Evolutionary conservation across 2,797 vertebrate genomes (phyloP), one percentile per base, ranked within the genome.

Genomic region (Poecile montanus): DNA sequence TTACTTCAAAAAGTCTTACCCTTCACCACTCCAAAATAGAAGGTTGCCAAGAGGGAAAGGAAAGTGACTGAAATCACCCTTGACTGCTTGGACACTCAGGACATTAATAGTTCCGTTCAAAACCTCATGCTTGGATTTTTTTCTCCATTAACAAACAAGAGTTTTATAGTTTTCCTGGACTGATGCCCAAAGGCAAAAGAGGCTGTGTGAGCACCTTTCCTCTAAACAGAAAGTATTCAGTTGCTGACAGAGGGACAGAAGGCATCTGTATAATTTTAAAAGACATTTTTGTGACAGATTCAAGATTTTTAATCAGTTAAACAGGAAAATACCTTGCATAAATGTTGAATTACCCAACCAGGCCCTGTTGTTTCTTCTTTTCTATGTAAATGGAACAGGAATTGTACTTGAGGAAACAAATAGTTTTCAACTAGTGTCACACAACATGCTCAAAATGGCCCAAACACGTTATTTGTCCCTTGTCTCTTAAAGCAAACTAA

Each of bases 81-180:
- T 53, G 60, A n/a, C 23, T 96, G 66, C 66, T 83, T 67, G 50
- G 84, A 97, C 51, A 72, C 75, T 93, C 80, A 88, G 75, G 26
- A 73, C 91, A 66, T 93, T 89, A 90, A 85, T 40, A 94, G 36
- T 70, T 96, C 50, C 86, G 47, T 92, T 87, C 68, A 88, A 65
- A 91, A 81, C 6, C 16, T 75, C 10, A 38, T 56, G 48, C 19
- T 78, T 94, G 76, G 57, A 76, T 93, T 94, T 82, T 63, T 83
- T 75, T 56, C 16, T 76, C 62, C 27, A 86, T 77, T 89, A 88
- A 63, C 9, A 72, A 92, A 72, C 25, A 92, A n/a, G 51, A 62
- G 72, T 85, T 93, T 88, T 40, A 73, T 92, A 91, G 26, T 81
- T 70, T 91, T 68, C 73, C 27, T 85, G 25, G 42, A 89, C 44